Evolutionary conservation across 2,797 vertebrate species (phyloP).

Genomic region (Chloroceryle inda): DNA sequence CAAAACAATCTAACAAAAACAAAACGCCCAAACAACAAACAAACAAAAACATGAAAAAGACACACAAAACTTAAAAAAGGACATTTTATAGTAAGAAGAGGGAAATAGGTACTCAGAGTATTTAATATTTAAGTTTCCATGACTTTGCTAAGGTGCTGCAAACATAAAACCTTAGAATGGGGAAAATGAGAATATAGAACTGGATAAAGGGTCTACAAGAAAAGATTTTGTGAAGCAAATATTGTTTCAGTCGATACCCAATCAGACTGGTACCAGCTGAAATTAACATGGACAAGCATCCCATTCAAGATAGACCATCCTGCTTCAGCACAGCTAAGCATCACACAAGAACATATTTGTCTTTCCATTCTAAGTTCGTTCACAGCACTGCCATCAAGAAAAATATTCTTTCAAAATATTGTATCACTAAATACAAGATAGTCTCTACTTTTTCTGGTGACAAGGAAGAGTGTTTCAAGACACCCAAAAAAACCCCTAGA

Average conservation of each 20-base stretch:
- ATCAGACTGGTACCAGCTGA: rapidly evolving
- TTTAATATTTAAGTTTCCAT: background rate
- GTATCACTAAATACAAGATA: background rate
- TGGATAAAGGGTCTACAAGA: background rate
- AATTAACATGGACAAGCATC: background rate
- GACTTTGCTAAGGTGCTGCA: background rate
- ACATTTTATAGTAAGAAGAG: background rate
- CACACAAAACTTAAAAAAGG: too few species aligned
- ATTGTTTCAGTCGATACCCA: background rate
- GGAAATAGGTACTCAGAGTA: background rate
- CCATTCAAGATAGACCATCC: background rate
- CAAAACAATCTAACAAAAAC: too few species aligned
- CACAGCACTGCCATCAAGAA: background rate
- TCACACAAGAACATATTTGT: background rate
- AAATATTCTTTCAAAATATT: background rate
- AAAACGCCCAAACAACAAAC: too few species aligned
- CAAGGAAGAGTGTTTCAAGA: background rate
- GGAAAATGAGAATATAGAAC: background rate
- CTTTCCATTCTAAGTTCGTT: background rate
- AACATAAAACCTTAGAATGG: background rate
- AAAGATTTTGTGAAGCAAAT: background rate
- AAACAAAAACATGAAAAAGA: too few species aligned
- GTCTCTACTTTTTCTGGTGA: background rate
- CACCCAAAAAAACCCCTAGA: too few species aligned
- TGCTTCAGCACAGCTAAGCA: background rate